phyloP scores from a whole-genome alignment of 2,113 vertebrate species.

The Sinocyclocheilus grahami region DNA sequence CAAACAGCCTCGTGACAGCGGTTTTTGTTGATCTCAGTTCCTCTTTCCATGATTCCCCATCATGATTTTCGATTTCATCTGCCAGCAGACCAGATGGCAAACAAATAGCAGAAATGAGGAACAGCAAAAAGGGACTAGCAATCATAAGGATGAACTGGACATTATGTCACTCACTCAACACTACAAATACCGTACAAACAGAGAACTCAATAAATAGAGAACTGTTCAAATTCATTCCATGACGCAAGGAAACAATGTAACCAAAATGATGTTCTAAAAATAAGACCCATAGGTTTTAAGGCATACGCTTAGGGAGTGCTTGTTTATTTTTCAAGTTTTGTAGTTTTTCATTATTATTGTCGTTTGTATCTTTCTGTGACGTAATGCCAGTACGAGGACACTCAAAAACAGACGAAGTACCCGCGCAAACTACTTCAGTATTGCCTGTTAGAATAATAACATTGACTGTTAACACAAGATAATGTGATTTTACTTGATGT shows the following conservation, averaged over 20 bases:
- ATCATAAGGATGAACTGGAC: background rate
- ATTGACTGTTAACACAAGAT: background rate
- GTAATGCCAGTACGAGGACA: background rate
- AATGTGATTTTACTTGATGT: background rate
- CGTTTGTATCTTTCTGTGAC: background rate
- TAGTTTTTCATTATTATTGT: background rate
- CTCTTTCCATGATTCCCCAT: slow-evolving; percentile 45
- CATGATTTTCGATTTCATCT: slow-evolving; percentile 60
- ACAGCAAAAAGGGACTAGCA: background rate
- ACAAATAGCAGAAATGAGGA: background rate
- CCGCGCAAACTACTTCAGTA: background rate
- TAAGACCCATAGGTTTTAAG: background rate
- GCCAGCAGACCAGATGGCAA: background rate
- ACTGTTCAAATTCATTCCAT: background rate
- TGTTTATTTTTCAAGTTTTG: background rate
- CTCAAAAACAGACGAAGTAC: background rate
- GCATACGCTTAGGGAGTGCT: background rate
- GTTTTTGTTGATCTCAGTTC: slow-evolving; percentile 60
- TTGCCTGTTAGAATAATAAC: background rate
- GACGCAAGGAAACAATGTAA: background rate
- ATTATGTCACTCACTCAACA: background rate
- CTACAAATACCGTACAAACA: background rate
- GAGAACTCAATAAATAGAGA: background rate
- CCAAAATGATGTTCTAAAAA: background rate
- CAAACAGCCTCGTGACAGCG: slow-evolving; percentile 23